Evolutionary conservation across 2,797 vertebrate genomes (phyloP), one percentile per base, ranked within the genome.

Genomic region (Cyclopterus lumpus): DNA sequence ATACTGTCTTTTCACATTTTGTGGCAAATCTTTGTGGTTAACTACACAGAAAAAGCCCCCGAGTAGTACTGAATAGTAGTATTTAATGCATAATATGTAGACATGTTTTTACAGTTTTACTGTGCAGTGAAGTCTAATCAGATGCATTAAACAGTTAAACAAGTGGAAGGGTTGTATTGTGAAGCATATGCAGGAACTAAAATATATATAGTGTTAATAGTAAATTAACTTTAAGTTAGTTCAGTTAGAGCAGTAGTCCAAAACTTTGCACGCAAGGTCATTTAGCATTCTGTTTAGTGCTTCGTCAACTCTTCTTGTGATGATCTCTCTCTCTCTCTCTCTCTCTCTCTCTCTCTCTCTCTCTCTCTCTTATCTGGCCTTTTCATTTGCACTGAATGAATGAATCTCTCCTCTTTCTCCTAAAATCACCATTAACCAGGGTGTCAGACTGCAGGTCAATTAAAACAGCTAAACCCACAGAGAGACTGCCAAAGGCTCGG

Each of bases 371-470:
- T 44, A n/a, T 68, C 26, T 54, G 36, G 6, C 26, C 40, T 42
- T 4, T 42, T 76, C 46, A 68, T 63, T 55, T 34, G 60, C 24
- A 30, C 49, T 32, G 46, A n/a, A n/a, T n/a, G n/a, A n/a, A 71
- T 72, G 75, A 34, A 14, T 67, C 68, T 61, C 67, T 61, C 49
- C 46, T 38, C 40, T 75, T 30, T 81, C 62, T 64, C 38, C 30
- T 15, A 22, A 63, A 63, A 73, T 53, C 76, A 10, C 65, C 51
- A 75, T 82, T 69, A 73, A 74, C 67, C 71, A 74, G 64, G 42
- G 69, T 75, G 72, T 79, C 72, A 80, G 79, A 66, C 77, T 26
- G 44, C 72, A 79, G 78, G 75, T 84, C 77, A 77, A 71, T 67
- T 81, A 58, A 85, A 86, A 75, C 68, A 68, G 61, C 54, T 15